A percentile compares a stretch with the other conserved stretches of the same genome.
Evolutionary conservation across 2,888 invertebrate genomes (phyloP).

Genomic region (Microctonus brassicae): DNA sequence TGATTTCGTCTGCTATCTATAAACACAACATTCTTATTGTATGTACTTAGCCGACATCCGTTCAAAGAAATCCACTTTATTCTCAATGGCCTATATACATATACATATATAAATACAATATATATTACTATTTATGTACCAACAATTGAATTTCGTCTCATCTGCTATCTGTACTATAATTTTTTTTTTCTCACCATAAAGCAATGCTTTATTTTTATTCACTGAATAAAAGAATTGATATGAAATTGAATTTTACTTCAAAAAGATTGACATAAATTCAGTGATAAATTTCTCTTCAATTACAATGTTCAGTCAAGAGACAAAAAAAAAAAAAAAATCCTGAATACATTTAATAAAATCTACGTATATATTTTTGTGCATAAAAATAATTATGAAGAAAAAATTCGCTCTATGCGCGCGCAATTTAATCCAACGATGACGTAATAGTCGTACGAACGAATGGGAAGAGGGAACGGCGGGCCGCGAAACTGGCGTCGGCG

Average conservation of each 20-base stretch:
- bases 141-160: background rate
- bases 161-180: background rate
- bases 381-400: background rate
- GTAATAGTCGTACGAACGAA: conserved; percentile 24
- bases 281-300: too few species aligned
- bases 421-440: conserved; percentile 29
- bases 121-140: too few species aligned
- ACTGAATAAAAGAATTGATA: too few species aligned
- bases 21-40: conserved; percentile 43
- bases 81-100: background rate
- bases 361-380: background rate
- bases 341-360: background rate
- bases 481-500: conserved; percentile 31
- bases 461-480: conserved; percentile 9
- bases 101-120: background rate
- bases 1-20: conserved; percentile 42
- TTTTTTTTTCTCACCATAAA: too few species aligned
- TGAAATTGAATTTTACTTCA: too few species aligned
- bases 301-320: background rate
- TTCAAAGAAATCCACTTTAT: conserved; percentile 22
- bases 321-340: background rate
- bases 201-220: too few species aligned
- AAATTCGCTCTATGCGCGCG: conserved; percentile 19
- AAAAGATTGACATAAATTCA: too few species aligned
- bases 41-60: conserved; percentile 32